Conservation (phyloP, 2,113 vertebrate species). For the Eulacestoma nigropectus region DNA sequence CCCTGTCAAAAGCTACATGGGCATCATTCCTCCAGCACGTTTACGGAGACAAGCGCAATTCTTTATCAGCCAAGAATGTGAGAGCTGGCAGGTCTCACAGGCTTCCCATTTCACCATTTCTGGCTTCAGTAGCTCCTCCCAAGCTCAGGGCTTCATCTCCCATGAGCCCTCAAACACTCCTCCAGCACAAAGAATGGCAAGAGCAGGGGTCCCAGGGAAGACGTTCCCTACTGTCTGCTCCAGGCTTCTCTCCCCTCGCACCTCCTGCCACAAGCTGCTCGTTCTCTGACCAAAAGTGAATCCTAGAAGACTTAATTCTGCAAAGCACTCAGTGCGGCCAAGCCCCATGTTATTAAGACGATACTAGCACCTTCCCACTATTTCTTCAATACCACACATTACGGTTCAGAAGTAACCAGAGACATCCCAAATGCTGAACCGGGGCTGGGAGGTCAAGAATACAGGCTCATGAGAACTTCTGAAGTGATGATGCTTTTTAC, state of each 20-base stretch:
- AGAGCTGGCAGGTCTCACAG: neutral
- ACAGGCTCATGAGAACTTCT: neutral
- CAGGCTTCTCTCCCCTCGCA: neutral
- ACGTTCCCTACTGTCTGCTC: rapidly evolving
- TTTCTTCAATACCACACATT: neutral
- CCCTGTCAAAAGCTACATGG: neutral
- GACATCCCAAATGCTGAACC: neutral
- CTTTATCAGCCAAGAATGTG: neutral
- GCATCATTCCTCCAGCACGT: neutral
- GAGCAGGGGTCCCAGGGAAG: neutral
- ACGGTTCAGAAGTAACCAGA: neutral
- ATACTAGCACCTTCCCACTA: rapidly evolving
- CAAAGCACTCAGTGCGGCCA: rapidly evolving
- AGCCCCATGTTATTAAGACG: neutral
- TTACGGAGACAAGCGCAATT: neutral
- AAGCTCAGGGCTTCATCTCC: neutral
- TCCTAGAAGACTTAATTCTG: neutral
- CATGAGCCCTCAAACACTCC: neutral
- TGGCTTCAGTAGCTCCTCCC: neutral
- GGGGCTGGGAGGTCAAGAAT: neutral
- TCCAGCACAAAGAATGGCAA: neutral
- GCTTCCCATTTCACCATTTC: neutral
- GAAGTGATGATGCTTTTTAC: neutral
- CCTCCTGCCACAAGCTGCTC: neutral
- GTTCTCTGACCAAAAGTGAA: neutral